Evolutionary conservation across 2,797 vertebrate genomes (phyloP).

Genomic region (Bucorvus abyssinicus): DNA sequence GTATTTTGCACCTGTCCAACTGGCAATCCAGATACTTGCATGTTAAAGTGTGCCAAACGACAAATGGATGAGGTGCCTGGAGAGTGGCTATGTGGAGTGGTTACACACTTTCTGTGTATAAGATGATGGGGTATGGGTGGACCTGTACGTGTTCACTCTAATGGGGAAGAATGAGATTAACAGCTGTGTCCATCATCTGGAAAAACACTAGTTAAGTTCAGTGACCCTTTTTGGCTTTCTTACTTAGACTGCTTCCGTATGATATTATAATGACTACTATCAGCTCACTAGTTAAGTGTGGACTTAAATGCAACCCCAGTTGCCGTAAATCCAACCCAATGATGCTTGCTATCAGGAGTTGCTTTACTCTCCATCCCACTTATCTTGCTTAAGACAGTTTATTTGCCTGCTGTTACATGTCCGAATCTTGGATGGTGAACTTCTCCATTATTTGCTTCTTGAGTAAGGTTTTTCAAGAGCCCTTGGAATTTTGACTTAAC

Average conservation of each 20-base stretch:
- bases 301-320: background rate
- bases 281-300: background rate
- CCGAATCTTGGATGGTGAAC: background rate
- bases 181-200: background rate
- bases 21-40: background rate
- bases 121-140: accelerated
- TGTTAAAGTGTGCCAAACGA: background rate
- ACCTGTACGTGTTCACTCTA: background rate
- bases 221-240: background rate
- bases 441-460: background rate
- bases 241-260: background rate
- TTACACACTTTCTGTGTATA: background rate
- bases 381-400: background rate
- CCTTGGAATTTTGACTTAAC: background rate
- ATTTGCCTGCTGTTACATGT: background rate
- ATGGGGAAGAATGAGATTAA: background rate
- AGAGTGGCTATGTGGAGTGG: background rate
- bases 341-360: background rate
- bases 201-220: background rate
- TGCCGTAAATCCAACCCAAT: background rate
- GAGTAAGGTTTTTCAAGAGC: background rate
- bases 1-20: background rate
- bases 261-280: background rate
- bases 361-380: background rate
- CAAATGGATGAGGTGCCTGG: background rate